Conservation (phyloP, 1,140 invertebrate species). For the Hyles vespertilio region DNA sequence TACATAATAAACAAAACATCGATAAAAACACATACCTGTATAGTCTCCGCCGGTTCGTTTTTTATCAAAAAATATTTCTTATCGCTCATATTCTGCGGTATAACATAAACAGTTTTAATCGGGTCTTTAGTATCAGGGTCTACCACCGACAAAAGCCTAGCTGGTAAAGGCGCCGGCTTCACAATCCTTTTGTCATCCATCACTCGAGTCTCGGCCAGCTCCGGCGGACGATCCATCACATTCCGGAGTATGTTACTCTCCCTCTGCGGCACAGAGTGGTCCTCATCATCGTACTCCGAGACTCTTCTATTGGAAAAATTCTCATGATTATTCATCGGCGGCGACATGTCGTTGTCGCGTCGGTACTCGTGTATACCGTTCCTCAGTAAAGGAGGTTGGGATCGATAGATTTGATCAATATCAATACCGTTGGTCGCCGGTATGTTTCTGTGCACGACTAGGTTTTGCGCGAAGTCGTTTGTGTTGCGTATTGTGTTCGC, state of each 20-base stretch:
- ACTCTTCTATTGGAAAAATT: constrained; percentile 59
- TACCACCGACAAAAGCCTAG: constrained; percentile 51
- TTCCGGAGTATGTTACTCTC: constrained; percentile 36
- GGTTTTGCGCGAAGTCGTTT: constrained; percentile 54
- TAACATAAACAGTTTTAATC: constrained; percentile 60
- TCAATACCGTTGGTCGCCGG: constrained; percentile 49
- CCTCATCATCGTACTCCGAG: constrained; percentile 62
- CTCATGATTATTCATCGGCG: constrained; percentile 51
- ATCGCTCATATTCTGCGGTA: constrained; percentile 59
- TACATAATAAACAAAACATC: not conserved
- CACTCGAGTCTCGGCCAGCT: constrained; percentile 53
- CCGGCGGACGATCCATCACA: constrained; percentile 39
- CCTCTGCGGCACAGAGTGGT: constrained; percentile 38
- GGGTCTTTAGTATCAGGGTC: constrained; percentile 52
- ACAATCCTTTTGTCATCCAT: constrained; percentile 61
- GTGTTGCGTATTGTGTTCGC: constrained; percentile 38
- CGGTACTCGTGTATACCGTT: constrained; percentile 62
- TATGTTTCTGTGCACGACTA: constrained; percentile 47
- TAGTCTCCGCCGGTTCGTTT: constrained; percentile 65
- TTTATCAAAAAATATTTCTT: constrained; percentile 73
- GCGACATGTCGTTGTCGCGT: constrained; percentile 38
- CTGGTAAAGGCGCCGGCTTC: constrained; percentile 62
- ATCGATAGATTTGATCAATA: constrained; percentile 41
- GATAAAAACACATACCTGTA: constrained; percentile 47
- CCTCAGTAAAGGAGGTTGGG: constrained; percentile 36